Percentiles rank a stretch among this genome's conserved stretches.
Conservation (phyloP, 2,113 vertebrate species). For the Ibidorhyncha struthersii region DNA sequence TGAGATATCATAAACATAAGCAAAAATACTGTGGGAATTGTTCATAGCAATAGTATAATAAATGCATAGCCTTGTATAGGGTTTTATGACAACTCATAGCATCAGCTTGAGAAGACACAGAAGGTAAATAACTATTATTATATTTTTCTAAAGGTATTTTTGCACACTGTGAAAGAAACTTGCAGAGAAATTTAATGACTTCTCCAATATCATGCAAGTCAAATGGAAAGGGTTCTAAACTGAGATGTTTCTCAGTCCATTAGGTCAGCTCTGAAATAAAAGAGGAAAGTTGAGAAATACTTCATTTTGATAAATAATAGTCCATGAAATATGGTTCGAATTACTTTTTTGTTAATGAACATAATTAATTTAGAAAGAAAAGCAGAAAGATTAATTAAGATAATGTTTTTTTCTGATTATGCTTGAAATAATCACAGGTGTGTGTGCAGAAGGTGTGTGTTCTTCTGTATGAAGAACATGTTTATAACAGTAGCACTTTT, state of each 20-base stretch:
- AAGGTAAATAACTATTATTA: background rate
- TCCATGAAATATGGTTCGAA: background rate
- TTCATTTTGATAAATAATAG: slow-evolving; percentile 7
- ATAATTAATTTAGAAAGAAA: background rate
- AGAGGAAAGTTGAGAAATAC: background rate
- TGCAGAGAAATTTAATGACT: background rate
- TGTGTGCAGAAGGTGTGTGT: background rate
- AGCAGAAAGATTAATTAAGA: background rate
- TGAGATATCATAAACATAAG: background rate
- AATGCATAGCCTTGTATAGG: background rate
- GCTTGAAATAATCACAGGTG: background rate
- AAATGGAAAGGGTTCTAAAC: background rate
- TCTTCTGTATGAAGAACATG: background rate
- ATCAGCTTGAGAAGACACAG: background rate
- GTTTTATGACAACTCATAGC: background rate
- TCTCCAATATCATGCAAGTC: background rate
- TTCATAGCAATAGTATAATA: background rate
- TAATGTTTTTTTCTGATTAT: background rate
- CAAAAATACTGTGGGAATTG: background rate
- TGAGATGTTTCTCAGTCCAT: background rate
- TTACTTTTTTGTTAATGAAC: slow-evolving; percentile 17
- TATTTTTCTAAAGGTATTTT: background rate
- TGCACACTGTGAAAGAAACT: background rate
- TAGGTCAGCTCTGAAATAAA: background rate
- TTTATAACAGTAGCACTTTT: background rate